phyloP scores from a whole-genome alignment of 2,113 vertebrate genomes.

The Coptodon bakossiorum region DNA sequence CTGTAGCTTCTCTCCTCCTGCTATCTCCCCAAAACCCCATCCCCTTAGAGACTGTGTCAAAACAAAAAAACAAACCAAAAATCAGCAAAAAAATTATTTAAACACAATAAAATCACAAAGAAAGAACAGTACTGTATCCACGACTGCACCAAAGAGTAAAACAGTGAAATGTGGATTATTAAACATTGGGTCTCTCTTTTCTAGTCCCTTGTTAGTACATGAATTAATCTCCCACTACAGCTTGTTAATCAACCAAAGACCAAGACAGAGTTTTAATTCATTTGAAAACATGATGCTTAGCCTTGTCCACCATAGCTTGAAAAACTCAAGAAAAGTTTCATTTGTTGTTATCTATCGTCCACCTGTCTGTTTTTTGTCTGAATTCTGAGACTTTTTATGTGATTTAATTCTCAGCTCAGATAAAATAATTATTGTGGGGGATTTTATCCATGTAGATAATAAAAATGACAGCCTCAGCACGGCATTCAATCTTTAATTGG shows the following conservation, averaged over 20 bases:
- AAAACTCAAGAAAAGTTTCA: not conserved
- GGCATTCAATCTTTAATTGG: not conserved
- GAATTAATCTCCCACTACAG: not conserved
- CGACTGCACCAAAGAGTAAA: not conserved
- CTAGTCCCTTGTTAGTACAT: not conserved
- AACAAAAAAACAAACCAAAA: not conserved
- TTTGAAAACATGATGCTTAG: not conserved
- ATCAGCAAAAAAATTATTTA: not conserved
- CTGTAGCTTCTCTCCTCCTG: not conserved
- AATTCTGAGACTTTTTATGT: not conserved
- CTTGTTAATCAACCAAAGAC: not conserved
- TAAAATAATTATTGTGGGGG: not conserved
- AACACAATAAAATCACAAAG: not conserved
- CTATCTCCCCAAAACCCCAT: not conserved
- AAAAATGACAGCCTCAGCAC: accelerated
- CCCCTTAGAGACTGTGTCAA: not conserved
- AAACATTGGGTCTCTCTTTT: not conserved
- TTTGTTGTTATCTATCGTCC: not conserved
- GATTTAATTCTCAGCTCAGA: not conserved
- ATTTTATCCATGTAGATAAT: not conserved
- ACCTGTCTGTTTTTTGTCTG: not conserved
- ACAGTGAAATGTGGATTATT: not conserved
- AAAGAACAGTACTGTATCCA: not conserved
- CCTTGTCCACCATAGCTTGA: not conserved
- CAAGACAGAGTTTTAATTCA: not conserved